A percentile compares a stretch with the other conserved stretches of the same genome.
phyloP scores from a whole-genome alignment of 2,888 invertebrate species.

The Rhagophthalmus giganteus region DNA sequence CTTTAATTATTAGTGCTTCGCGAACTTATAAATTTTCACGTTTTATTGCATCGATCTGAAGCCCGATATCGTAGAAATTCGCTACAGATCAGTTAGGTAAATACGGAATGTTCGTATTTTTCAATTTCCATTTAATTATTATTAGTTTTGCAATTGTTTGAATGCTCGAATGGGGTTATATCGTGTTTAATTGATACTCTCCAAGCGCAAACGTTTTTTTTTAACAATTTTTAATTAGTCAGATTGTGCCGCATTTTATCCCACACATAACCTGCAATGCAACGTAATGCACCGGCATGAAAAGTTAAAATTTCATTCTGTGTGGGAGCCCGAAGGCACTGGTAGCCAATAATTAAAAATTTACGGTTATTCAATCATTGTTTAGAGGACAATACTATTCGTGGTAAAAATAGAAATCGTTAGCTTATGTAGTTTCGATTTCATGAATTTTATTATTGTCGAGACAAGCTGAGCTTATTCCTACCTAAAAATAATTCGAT shows the following conservation, averaged over 20 bases:
- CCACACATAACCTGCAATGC: conserved; percentile 2
- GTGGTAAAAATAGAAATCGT: neutral
- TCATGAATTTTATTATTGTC: too few species aligned
- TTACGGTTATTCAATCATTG: conserved; percentile 51
- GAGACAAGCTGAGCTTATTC: too few species aligned
- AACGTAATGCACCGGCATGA: conserved; percentile 10
- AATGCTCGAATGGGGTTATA: too few species aligned
- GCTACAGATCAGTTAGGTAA: too few species aligned
- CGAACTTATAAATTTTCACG: conserved; percentile 16
- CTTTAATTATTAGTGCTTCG: conserved; percentile 22
- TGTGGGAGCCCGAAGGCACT: conserved; percentile 50
- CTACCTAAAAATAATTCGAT: too few species aligned
- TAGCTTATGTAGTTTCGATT: too few species aligned
- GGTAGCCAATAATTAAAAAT: conserved; percentile 53
- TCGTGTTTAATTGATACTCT: conserved; percentile 15
- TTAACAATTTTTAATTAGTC: conserved; percentile 21
- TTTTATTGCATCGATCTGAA: conserved; percentile 21
- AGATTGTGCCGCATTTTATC: conserved; percentile 7
- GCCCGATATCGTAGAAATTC: too few species aligned
- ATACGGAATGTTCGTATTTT: too few species aligned
- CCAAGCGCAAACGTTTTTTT: conserved; percentile 11
- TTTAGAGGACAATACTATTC: conserved; percentile 18
- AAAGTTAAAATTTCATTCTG: conserved; percentile 49
- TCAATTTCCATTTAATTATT: too few species aligned
- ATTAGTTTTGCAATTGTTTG: too few species aligned